These are phyloP conservation scores for Ranitomeya imitator DNA, from an alignment of 2,113 vertebrate genomes.

Conservation along the genomic window DNA sequence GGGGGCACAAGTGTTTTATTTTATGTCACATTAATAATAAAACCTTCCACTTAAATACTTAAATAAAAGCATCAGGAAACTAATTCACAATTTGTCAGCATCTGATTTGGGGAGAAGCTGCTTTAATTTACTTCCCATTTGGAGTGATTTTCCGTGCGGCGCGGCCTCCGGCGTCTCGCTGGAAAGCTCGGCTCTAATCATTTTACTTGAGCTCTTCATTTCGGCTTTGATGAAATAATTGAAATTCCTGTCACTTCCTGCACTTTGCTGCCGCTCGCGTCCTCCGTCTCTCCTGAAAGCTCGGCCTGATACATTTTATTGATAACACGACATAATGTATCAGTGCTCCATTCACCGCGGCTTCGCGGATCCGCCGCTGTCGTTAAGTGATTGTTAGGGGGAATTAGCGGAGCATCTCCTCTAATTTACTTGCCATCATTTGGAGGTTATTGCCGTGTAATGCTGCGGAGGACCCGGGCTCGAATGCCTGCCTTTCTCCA, in stretches of 20 bases:
- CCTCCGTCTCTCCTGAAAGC: constrained; percentile 81
- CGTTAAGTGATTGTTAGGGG: constrained; percentile 96
- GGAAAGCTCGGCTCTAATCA: constrained; percentile 91
- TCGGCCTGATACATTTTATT: constrained; percentile 78
- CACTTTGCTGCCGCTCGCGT: constrained; percentile 90
- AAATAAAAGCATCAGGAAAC: constrained; percentile 99
- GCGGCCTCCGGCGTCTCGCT: constrained; percentile 97
- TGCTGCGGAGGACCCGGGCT: constrained; percentile 78
- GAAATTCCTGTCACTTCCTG: constrained; percentile 99
- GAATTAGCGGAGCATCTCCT: constrained; percentile 83
- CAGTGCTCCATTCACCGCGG: constrained; percentile 84
- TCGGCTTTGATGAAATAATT: constrained; percentile 99
- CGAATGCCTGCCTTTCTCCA: constrained; percentile 80
- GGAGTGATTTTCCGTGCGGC: constrained; percentile 94
- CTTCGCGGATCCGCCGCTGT: constrained; percentile 83
- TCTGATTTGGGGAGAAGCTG: constrained; percentile 96
- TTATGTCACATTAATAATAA: constrained; percentile 93
- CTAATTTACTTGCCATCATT: constrained; percentile 77
- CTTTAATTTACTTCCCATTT: constrained; percentile 97
- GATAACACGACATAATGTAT: constrained; percentile 84
- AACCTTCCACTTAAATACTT: constrained; percentile 99
- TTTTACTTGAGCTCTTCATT: constrained; percentile 99
- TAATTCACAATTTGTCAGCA: constrained; percentile 99
- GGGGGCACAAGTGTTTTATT: constrained; percentile 68
- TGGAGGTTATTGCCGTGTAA: constrained; percentile 72